Evolutionary conservation across 2,888 invertebrate genomes (phyloP), one percentile per base, ranked within the genome.

Genomic region (Eupsilia transversa): DNA sequence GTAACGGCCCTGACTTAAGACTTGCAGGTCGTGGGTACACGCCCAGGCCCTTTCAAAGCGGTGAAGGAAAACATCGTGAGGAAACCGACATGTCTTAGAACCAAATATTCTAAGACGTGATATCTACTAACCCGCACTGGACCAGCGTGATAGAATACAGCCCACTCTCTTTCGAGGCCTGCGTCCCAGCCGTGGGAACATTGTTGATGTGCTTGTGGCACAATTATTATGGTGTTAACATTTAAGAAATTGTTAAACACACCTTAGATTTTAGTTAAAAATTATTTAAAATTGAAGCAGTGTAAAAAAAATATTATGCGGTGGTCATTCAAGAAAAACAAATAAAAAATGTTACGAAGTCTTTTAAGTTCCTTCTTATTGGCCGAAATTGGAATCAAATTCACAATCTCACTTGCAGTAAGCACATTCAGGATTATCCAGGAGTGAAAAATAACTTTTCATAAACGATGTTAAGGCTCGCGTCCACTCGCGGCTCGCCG

Each of bases 381-480:
- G 6, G 4, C 30, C 3, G 1, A 35, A 33, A 41, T 41, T 3
- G 2, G 6, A 23, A 67, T n/a, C 4, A 7, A 68, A 35, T 65
- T 66, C 12, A n/a, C 20, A 35, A 14, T 0, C 5, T 20, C 5
- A n/a, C 5, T 70, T 33, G 10, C 43, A 6, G 27, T 14, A 43
- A 33, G 20, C 27, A 52, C 23, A 35, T 43, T 60, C 27, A 33
- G 23, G 33, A 72, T 57, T 30, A 72, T 49, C 35, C 7, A 60
- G 3, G 1, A 35, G 5, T 12, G 5, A 6, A 72, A 43, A 43
- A 23, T 1, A 43, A 35, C 49, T 60, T 49, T 41, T 61, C 33
- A 33, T 27, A 43, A 49, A 17, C 43, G 35, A 66, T 68, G 35
- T 41, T 78, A n/a, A n/a, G n/a, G n/a, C n/a, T n/a, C n/a, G n/a